Evolutionary conservation across 2,797 vertebrate genomes (phyloP), one percentile per base, ranked within the genome.

Genomic region (Lutjanus argentimaculatus): DNA sequence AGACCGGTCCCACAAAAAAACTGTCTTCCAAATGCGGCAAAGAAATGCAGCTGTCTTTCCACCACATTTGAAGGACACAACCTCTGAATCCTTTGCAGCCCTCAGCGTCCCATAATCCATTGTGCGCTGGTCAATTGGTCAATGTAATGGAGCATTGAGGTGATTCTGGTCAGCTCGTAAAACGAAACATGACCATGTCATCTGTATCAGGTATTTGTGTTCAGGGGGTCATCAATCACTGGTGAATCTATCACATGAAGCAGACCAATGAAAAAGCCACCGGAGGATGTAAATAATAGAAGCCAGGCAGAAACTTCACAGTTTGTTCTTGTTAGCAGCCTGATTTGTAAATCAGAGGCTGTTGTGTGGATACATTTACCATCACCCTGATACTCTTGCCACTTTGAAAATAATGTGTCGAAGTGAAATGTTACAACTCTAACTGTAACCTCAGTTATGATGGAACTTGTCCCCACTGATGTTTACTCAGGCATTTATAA

Each of bases 201-300:
- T 17, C 22, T 36, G 45, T 48, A 8, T 71, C 57, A 36, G 57
- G 61, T 64, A 42, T 74, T 58, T 67, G 45, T 19, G 49, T 56
- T 63, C 21, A 30, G 21, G 8, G 21, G 19, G 22, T 72, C 49
- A 71, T 77, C 51, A 75, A 67, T 85, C 59, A 62, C 56, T 43
- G 13, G 21, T 62, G 19, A 70, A 68, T 82, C 69, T 9, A 58
- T 62, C 51, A 62, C 30, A 48, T 55, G 15, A 63, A 75, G 22
- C 21, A 9, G 45, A 79, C 16, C 46, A 40, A 30, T 42, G 55
- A 46, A 77, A 73, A 69, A 45, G 43, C 42, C 69, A 53, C 4
- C 36, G 12, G 17, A n/a, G 59, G 16, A 57, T 19, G 25, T 11
- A 11, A 68, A n/a, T 21, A 30, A 21, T 8, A 13, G 21, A 57